A percentile compares a stretch with the other conserved stretches of the same genome.
These are phyloP conservation scores for Cuniculus paca DNA, from an alignment of 2,797 vertebrate species.

Conservation along the genomic window DNA sequence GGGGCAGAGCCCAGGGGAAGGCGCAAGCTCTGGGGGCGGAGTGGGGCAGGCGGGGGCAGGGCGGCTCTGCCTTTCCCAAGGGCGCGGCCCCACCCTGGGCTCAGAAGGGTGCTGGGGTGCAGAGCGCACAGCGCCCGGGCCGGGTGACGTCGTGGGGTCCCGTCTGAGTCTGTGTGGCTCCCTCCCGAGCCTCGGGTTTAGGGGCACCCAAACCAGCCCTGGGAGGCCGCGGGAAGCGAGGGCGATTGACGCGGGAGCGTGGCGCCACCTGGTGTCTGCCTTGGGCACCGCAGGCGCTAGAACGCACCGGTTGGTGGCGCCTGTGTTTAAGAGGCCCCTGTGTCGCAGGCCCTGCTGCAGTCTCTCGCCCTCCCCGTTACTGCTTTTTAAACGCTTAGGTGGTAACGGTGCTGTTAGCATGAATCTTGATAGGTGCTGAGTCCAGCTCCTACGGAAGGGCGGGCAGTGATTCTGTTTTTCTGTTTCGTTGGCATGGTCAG, in stretches of 20 bases:
- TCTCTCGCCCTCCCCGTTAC: background rate
- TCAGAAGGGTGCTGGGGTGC: no score
- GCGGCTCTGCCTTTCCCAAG: no score
- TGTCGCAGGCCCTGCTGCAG: background rate
- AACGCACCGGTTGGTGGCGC: background rate
- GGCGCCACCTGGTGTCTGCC: slow-evolving; percentile 60
- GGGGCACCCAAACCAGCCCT: background rate
- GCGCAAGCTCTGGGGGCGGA: no score
- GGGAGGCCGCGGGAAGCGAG: fast-evolving
- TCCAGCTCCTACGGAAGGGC: background rate
- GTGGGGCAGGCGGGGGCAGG: no score
- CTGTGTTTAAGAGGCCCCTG: background rate
- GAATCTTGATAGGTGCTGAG: background rate
- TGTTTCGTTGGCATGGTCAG: no score
- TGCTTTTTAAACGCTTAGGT: background rate
- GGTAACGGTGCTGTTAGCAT: background rate
- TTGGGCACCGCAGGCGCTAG: background rate
- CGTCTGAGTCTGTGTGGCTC: background rate
- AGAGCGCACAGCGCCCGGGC: background rate
- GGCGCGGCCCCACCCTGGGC: no score
- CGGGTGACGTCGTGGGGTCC: background rate
- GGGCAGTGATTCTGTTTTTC: background rate
- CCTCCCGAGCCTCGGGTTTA: background rate
- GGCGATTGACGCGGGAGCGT: background rate
- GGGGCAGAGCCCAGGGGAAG: background rate